These are phyloP conservation scores for Microcebus lehilahytsara DNA, from an alignment of 2,113 vertebrate species.

Conservation along the genomic window DNA sequence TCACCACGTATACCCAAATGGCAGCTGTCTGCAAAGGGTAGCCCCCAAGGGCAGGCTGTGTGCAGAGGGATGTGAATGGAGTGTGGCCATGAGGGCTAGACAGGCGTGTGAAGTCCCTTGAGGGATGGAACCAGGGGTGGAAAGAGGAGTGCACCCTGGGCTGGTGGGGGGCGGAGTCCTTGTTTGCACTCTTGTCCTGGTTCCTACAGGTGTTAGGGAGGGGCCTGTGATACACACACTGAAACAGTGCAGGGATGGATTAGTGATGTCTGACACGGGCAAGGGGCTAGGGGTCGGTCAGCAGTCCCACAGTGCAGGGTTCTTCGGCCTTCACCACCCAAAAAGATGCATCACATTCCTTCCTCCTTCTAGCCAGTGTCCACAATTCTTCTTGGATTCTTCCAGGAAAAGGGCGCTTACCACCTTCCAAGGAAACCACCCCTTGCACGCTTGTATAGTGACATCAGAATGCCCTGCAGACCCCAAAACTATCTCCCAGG, in stretches of 20 bases:
- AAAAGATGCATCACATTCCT: neutral
- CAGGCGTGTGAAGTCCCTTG: neutral
- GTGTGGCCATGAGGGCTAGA: neutral
- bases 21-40: neutral
- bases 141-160: neutral
- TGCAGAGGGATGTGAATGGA: neutral
- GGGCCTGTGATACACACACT: too few relatives aligned
- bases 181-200: neutral
- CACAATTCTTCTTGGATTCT: rapidly evolving
- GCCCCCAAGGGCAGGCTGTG: neutral
- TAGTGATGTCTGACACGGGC: neutral
- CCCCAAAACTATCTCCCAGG: neutral
- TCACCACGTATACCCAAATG: neutral
- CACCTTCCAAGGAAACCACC: neutral
- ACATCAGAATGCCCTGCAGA: neutral
- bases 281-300: neutral
- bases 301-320: neutral
- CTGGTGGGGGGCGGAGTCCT: too few relatives aligned
- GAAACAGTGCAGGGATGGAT: neutral
- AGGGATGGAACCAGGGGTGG: neutral
- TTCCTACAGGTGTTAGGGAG: neutral
- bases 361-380: neutral
- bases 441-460: neutral
- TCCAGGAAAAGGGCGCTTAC: neutral
- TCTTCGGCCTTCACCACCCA: neutral